A percentile compares a stretch with the other conserved stretches of the same genome.
phyloP scores from a whole-genome alignment of 2,797 vertebrate species.

The Sarcoramphus papa region DNA sequence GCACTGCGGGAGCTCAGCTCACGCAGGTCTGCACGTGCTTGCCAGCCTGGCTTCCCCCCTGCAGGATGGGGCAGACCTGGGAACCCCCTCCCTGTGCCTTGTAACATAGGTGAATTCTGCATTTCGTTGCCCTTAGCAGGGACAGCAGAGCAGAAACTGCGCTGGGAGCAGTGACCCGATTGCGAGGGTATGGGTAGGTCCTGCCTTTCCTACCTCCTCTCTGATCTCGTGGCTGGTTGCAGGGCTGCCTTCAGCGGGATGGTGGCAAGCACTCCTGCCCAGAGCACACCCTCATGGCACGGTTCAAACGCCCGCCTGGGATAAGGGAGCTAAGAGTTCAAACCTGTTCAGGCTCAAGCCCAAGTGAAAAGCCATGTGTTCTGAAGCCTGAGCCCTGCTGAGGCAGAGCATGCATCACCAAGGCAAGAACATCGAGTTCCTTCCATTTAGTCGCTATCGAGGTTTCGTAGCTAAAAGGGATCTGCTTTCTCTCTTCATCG shows the following conservation, averaged over 20 bases:
- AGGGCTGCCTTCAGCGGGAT: background rate
- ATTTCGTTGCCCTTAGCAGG: fast-evolving
- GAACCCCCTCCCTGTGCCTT: background rate
- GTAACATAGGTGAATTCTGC: background rate
- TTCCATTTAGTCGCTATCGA: background rate
- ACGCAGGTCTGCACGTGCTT: background rate
- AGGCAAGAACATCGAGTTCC: background rate
- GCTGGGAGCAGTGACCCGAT: fast-evolving
- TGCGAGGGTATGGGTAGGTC: background rate
- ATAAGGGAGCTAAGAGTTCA: background rate
- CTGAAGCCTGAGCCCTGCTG: background rate
- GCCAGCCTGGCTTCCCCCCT: background rate
- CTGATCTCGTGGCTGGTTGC: fast-evolving
- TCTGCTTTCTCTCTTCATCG: background rate
- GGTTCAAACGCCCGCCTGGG: fast-evolving
- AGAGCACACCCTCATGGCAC: background rate
- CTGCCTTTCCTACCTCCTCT: background rate
- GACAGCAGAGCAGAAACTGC: background rate
- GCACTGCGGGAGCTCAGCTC: fast-evolving
- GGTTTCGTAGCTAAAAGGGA: background rate
- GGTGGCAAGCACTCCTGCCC: background rate
- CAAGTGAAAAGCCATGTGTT: background rate
- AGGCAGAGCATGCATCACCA: background rate
- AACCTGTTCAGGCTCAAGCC: background rate
- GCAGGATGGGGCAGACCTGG: background rate